Base-by-base conservation (phyloP, 37 sponge, comb jelly and placozoan genomes). In the Beroe forskalii region DNA sequence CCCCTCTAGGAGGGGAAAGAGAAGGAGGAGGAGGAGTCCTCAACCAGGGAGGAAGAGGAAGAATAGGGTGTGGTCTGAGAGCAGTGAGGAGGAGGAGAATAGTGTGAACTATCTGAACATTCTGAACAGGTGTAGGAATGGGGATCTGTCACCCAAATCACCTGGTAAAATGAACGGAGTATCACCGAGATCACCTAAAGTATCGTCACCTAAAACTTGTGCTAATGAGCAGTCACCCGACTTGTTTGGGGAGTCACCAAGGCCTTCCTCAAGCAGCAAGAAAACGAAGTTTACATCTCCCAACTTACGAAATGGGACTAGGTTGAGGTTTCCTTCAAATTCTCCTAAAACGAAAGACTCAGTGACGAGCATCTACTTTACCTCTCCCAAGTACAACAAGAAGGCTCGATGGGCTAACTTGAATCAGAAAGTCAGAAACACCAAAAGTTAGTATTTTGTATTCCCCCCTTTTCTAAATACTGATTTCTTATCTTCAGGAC, bases 201-300 rank as follows among this genome's bases (percentile, higher is more conserved):
- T n/a, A n/a, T n/a, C n/a, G n/a, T n/a, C n/a, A n/a, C n/a, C n/a
- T n/a, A n/a, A n/a, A n/a, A n/a, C n/a, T n/a, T n/a, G n/a, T n/a
- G n/a, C n/a, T n/a, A n/a, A n/a, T n/a, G n/a, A n/a, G n/a, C 66
- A 63, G 66, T 63, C 66, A n/a, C 66, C 66, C 2, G 66, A 63
- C 25, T 63, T 63, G n/a, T 63, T 63, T 63, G 66, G 25, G 23
- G 25, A 63, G 25, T 63, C 66, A 20, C 66, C 66, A 23, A 24
- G 25, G 25, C 17, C 17, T 55, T 19, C 66, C 2, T 24, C 28
- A 63, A 20, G 66, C 2, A 63, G 66, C 25, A 19, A n/a, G 28
- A 63, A 30, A 17, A 55, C 60, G 9, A 63, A 19, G 25, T 63
- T 63, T 63, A 30, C n/a, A 23, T 63, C 66, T n/a, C 66, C 66